Evolutionary conservation across 2,888 invertebrate genomes (phyloP), one percentile per base, ranked within the genome.

Genomic region (Abscondita cerata): DNA sequence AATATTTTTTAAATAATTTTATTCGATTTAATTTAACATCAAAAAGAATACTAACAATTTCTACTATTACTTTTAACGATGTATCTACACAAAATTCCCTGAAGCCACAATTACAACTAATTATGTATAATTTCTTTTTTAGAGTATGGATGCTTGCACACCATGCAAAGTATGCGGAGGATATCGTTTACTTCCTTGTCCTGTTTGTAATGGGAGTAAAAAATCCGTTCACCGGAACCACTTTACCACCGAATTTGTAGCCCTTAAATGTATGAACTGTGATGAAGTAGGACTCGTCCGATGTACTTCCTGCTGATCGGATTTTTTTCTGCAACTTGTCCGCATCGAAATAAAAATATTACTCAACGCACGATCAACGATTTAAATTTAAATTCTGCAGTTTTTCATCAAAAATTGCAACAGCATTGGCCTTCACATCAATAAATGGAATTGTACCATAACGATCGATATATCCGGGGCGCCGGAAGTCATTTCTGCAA

Each of bases 141-240:
- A 93, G 94, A 91, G 91, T 76, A 85, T 90, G 68, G 89, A 91
- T 70, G 90, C 90, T 12, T 89, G 90, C 75, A 89, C 86, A 70
- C 91, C 92, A 51, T 98, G 98, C 80, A 87, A 89, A 74, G 86
- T 89, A 68, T 98, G 98, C 80, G 97, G 97, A 3, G 97, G 96
- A 0, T 96, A 92, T 83, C 88, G 95, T 44, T 88, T 94, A 62
- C 86, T 96, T 31, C 95, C 96, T 1, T 98, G 98, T 80, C 86
- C 90, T 52, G 88, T 92, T 68, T 98, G 97, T 85, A 95, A 94
- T 74, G 97, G 97, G 31, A 96, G 96, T 78, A 98, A 98, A 85
- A 96, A 96, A 82, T 96, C 96, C 13, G 89, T 95, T 51, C 93
- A 95, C 78, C 86, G 96, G 72, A 96, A 96, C 83, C 92, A 95